A percentile compares a stretch with the other conserved stretches of the same genome.
Evolutionary conservation across 1,140 invertebrate species (phyloP).

Genomic region (Lamellibrachia luymesi): DNA sequence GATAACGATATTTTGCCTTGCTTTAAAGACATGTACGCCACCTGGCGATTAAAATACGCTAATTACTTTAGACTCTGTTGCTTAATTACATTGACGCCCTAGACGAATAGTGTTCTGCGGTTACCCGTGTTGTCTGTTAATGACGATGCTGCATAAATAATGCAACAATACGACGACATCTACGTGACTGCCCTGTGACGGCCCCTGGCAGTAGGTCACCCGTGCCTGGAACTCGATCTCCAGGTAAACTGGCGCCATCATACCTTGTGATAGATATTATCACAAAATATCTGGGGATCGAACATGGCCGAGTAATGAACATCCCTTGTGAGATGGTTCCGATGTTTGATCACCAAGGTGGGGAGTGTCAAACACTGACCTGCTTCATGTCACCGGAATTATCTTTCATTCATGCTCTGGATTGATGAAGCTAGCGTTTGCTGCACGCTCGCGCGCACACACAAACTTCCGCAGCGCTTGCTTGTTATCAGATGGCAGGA

Average conservation of each 20-base stretch:
- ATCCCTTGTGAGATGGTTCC: neutral
- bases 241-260: neutral
- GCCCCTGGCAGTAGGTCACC: neutral
- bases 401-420: too few species aligned
- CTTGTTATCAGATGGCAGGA: too few species aligned
- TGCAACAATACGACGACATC: neutral
- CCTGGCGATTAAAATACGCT: neutral
- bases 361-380: too few species aligned
- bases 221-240: neutral
- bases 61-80: neutral
- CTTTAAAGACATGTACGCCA: neutral
- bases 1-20: too few species aligned
- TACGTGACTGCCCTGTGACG: neutral
- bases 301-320: neutral
- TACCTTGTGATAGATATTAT: neutral
- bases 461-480: too few species aligned
- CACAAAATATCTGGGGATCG: neutral
- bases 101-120: neutral
- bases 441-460: too few species aligned
- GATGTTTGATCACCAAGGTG: neutral
- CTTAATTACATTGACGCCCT: neutral
- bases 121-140: neutral
- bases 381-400: too few species aligned
- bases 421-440: too few species aligned
- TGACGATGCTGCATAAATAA: neutral